Evolutionary conservation across 2,888 invertebrate species (phyloP).

Genomic region (Augiades crinisus): DNA sequence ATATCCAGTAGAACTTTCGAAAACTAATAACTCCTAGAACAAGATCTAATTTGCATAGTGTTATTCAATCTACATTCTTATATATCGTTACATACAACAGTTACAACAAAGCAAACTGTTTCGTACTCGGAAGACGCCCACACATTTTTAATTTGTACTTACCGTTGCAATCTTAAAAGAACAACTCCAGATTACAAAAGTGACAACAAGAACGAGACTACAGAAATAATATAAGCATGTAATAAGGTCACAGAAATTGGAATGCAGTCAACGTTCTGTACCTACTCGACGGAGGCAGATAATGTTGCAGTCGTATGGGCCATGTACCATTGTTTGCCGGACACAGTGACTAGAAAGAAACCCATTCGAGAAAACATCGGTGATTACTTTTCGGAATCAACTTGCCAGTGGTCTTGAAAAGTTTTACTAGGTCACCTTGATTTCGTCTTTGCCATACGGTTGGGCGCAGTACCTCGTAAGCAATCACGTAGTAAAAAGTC

Average conservation of each 20-base stretch:
- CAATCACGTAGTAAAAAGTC: conserved; percentile 20
- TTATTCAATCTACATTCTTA: no score
- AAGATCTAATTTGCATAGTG: no score
- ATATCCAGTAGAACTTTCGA: no score
- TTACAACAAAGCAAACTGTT: not conserved
- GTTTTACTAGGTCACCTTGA: conserved; percentile 33
- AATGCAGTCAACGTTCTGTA: conserved; percentile 24
- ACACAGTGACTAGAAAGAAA: conserved; percentile 7
- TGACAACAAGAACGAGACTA: conserved; percentile 17
- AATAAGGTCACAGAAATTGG: conserved; percentile 27
- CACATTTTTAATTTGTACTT: not conserved
- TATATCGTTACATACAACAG: no score
- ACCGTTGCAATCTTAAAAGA: conserved; percentile 6
- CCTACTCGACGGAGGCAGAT: conserved; percentile 17
- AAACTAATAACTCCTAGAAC: no score
- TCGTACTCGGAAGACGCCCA: not conserved
- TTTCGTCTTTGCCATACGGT: conserved; percentile 23
- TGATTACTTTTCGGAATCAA: conserved; percentile 5
- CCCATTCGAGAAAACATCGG: conserved; percentile 5
- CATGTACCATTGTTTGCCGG: conserved; percentile 5
- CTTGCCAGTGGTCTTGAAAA: conserved; percentile 27
- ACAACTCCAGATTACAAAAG: conserved; percentile 17
- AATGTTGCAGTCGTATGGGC: conserved; percentile 19
- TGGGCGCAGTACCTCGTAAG: conserved; percentile 12
- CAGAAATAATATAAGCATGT: conserved; percentile 24